Conservation (phyloP, 1,140 invertebrate genomes). For the Megalopta genalis region DNA sequence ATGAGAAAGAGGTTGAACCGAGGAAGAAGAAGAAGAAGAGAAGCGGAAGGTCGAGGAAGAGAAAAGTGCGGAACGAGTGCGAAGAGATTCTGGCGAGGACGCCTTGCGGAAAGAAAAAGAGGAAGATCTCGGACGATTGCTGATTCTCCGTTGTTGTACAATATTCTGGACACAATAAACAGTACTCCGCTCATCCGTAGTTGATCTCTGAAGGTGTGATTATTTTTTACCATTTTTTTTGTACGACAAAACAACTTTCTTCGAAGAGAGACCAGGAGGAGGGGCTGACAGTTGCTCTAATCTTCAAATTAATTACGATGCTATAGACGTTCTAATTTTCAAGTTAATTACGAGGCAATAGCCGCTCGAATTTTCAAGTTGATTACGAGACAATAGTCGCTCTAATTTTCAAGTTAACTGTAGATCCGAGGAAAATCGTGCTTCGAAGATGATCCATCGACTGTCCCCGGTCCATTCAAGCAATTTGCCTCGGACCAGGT, state of each 20-base stretch:
- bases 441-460: conserved; percentile 18
- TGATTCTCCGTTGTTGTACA: background rate
- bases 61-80: background rate
- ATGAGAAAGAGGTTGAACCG: background rate
- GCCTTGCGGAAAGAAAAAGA: background rate
- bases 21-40: background rate
- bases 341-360: conserved; percentile 22
- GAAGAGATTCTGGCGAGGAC: background rate
- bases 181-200: background rate
- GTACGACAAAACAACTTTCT: too few species aligned
- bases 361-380: background rate
- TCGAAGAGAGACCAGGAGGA: too few species aligned
- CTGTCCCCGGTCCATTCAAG: background rate
- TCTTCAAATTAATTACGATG: conserved; percentile 5
- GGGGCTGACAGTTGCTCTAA: too few species aligned
- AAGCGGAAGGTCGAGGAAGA: background rate
- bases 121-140: background rate
- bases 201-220: background rate
- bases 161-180: background rate
- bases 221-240: background rate
- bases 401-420: conserved; percentile 1
- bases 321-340: too few species aligned
- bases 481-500: conserved; percentile 50
- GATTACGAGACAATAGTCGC: too few species aligned
- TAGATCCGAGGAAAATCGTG: conserved; percentile 11